Base-by-base conservation (phyloP, 1,140 invertebrate species). In the Cherax destructor region DNA sequence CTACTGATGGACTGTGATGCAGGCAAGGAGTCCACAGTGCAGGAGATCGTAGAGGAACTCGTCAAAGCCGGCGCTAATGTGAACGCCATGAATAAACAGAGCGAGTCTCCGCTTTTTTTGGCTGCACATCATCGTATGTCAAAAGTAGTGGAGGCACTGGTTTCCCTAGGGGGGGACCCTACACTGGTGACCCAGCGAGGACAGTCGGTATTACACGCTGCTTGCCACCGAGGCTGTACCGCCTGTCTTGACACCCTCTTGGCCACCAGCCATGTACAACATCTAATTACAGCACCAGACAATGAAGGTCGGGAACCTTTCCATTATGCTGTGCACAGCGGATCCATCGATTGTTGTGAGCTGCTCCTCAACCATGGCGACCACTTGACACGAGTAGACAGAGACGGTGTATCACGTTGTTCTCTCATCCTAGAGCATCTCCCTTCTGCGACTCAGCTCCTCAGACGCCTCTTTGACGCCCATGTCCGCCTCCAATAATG, bases 291-390 rank as follows among this genome's bases (percentile, higher is more conserved):
- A 10, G 18, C 5, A 18, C 69, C 56, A 41, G 87, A 91, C 41
- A 85, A 69, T n/a, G 79, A 86, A 6, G 86, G 86, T n/a, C n/a
- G n/a, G 18, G 89, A 84, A 18, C 92, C 92, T 13, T 93, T 93
- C 65, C 87, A 91, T 49, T 88, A 85, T 56, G 92, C 92, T n/a
- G 91, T 91, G 21, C 65, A 84, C 11, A 92, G 92, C 21, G 81
- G 91, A 59, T 93, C 92, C 18, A 85, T 93, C 16, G 88, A 93
- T 49, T 93, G 92, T 59, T 91, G 90, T 49, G 91, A 93, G 61
- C 50, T 93, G 41, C 61, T 93, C 24, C 80, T 93, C 41, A 87
- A 74, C 0, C 84, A 93, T 61, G 92, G 92, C 3, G 92, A 93
- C 86, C 92, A 93, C 86, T 56, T 93, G 52, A 93, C 92, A 24